These are phyloP conservation scores for Chrysocyon brachyurus DNA, from an alignment of 2,797 vertebrate genomes.

Conservation along the genomic window DNA sequence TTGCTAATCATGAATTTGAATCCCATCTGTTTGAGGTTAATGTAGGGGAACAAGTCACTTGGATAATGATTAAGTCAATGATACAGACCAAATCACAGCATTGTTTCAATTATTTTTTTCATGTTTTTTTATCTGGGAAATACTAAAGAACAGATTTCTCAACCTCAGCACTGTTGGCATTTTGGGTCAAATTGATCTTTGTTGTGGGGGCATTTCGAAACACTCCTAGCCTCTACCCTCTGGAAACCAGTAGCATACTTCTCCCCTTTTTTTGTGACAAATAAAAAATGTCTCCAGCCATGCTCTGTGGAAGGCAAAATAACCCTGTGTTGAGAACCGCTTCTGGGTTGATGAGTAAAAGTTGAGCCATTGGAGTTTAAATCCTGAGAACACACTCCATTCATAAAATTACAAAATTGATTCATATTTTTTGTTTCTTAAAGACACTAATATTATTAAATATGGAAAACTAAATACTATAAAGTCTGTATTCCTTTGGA, in stretches of 20 bases:
- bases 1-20: slow-evolving; percentile 22
- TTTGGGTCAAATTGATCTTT: not conserved
- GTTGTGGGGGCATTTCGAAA: not conserved
- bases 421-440: not conserved
- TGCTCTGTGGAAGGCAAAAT: not conserved
- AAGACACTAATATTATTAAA: not conserved
- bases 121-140: not conserved
- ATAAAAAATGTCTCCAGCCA: not conserved
- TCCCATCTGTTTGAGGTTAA: not conserved
- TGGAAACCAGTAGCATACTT: not conserved
- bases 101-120: not conserved
- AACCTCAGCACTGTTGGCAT: not conserved
- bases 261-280: not conserved
- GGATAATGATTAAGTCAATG: not conserved
- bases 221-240: not conserved
- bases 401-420: not conserved
- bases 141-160: not conserved
- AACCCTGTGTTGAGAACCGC: not conserved
- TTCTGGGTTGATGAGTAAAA: not conserved
- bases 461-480: not conserved
- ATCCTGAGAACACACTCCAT: not conserved
- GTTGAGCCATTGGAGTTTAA: not conserved
- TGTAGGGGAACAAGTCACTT: not conserved
- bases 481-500: slow-evolving; percentile 18
- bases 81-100: not conserved